Evolutionary conservation across 1,140 invertebrate species (phyloP), one percentile per base, ranked within the genome.

Genomic region (Bursaphelenchus mucronatus): DNA sequence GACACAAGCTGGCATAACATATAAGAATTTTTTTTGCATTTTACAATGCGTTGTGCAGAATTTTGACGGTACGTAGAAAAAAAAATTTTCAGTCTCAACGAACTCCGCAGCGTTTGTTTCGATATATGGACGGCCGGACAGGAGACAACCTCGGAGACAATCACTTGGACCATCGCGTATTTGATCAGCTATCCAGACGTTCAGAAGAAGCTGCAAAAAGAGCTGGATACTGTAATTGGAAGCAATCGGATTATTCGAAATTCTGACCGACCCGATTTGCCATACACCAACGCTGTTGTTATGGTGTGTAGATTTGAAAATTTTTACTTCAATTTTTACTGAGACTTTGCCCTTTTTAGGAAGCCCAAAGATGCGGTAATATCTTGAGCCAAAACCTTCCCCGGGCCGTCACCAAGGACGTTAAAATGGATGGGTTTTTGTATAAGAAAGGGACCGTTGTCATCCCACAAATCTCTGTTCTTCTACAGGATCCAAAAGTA

Each of bases 191-290:
- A 64, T 64, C 49, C 47, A 0, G 19, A 67, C 39, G 68, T 5
- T 13, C 66, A 67, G 45, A 4, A 71, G 39, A 64, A 67, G 53
- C 17, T 67, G 13, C 66, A 67, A 30, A 64, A 41, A 11, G 66
- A 67, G 40, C 30, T 67, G 11, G 68, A 71, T 17, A 17, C 40
- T 30, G 15, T 54, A 3, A 50, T 67, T 53, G 65, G 66, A 43
- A 19, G 19, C n/a, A 46, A 68, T 39, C 66, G 66, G 19, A 15
- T 68, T 3, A 44, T 68, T 0, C 67, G 21, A 13, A 67, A 55
- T 5, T 30, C 19, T 0, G 66, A 67, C 13, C 66, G 53, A 10
- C 10, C 15, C 19, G 11, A 51, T 3, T 39, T 67, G 8, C 19
- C 17, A 21, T 67, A 67, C 46, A 15, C 57, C 3, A 68, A 67